phyloP scores from a whole-genome alignment of 2,113 vertebrate genomes.

The Arenaria interpres region DNA sequence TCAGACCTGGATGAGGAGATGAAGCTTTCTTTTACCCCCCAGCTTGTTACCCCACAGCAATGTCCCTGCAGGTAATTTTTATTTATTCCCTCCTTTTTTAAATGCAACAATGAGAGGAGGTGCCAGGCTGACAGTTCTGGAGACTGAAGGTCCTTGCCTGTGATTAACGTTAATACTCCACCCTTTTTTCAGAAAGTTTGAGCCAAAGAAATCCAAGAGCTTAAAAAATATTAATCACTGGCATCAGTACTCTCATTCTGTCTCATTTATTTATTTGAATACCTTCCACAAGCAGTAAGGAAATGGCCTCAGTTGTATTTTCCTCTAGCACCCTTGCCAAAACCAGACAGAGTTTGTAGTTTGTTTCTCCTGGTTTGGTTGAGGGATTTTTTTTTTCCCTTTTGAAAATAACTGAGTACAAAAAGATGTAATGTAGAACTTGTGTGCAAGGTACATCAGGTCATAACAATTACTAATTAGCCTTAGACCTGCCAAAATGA shows the following conservation, averaged over 20 bases:
- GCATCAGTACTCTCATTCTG: not conserved
- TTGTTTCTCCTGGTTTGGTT: not conserved
- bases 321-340: not conserved
- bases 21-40: not conserved
- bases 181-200: not conserved
- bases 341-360: not conserved
- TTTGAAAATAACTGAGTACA: not conserved
- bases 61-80: not conserved
- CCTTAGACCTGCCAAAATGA: not conserved
- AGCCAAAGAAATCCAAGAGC: conserved; percentile 1
- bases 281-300: not conserved
- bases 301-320: not conserved
- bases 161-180: not conserved
- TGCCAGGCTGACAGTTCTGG: not conserved
- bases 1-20: not conserved
- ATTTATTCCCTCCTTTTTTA: not conserved
- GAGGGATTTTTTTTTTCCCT: not conserved
- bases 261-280: conserved; percentile 11
- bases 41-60: not conserved
- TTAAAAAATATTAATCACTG: not conserved
- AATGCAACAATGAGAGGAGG: not conserved
- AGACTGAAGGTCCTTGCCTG: not conserved
- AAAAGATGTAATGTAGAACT: not conserved
- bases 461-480: not conserved
- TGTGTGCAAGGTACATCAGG: not conserved